These are phyloP conservation scores for Upupa epops DNA, from an alignment of 2,113 vertebrate species.

Conservation along the genomic window DNA sequence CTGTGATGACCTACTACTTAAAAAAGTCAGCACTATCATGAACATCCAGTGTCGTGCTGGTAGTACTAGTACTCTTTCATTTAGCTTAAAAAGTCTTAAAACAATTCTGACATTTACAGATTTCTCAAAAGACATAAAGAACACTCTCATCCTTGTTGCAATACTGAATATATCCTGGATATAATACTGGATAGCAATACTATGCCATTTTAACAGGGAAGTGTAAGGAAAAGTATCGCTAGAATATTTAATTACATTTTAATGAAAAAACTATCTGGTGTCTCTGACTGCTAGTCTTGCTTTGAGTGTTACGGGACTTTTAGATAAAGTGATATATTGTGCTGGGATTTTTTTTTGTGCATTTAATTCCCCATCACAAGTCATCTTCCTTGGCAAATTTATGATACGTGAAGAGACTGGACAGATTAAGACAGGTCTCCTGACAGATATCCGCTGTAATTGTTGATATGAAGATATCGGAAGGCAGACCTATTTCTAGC, in stretches of 20 bases:
- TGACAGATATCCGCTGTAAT: background rate
- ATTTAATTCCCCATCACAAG: background rate
- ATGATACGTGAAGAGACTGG: background rate
- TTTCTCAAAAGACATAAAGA: background rate
- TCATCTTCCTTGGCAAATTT: background rate
- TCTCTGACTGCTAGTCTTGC: background rate
- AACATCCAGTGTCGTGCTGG: background rate
- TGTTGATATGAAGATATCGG: background rate
- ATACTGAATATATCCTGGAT: background rate
- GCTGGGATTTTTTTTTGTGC: background rate
- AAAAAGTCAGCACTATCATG: accelerated
- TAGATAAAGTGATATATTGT: background rate
- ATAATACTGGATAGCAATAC: too few relatives aligned
- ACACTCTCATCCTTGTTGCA: background rate
- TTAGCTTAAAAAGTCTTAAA: background rate
- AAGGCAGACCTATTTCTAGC: background rate
- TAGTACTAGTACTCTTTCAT: background rate
- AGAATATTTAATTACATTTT: background rate
- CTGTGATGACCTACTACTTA: background rate
- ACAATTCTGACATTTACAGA: background rate
- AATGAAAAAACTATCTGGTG: background rate
- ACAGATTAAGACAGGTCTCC: background rate
- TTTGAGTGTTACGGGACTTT: background rate
- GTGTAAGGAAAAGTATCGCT: background rate
- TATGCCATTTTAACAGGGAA: background rate